phyloP scores from a whole-genome alignment of 2,797 vertebrate genomes.

The Pseudochromis fuscus region DNA sequence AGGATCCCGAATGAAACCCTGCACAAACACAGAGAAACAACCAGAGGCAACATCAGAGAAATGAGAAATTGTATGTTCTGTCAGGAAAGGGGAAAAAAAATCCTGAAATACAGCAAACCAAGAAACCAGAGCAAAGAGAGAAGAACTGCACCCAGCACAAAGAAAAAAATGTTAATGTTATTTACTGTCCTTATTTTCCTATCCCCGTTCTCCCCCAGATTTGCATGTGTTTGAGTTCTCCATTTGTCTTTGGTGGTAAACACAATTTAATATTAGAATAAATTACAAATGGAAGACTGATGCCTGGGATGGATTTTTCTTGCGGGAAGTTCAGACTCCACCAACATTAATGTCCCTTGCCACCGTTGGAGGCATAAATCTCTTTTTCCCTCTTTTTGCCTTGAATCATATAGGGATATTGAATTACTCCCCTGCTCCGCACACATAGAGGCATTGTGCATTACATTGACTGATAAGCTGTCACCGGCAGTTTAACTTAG shows the following conservation, averaged over 20 bases:
- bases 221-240: conserved; percentile 71
- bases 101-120: conserved; percentile 15
- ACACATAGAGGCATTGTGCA: conserved; percentile 86
- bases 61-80: conserved; percentile 26
- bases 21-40: conserved; percentile 66
- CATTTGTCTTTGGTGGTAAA: conserved; percentile 80
- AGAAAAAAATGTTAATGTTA: conserved; percentile 57
- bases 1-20: conserved; percentile 57
- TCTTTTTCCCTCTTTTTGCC: conserved; percentile 85
- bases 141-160: conserved; percentile 24
- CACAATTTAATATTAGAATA: conserved; percentile 84
- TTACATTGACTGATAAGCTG: conserved; percentile 91
- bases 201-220: conserved; percentile 57
- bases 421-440: conserved; percentile 86
- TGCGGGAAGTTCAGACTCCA: conserved; percentile 78
- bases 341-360: conserved; percentile 81
- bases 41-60: conserved; percentile 23
- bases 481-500: conserved; percentile 87
- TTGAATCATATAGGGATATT: conserved; percentile 91
- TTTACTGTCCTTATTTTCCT: conserved; percentile 71
- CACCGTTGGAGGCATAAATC: conserved; percentile 82
- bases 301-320: conserved; percentile 78
- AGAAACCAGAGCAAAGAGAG: conserved; percentile 20
- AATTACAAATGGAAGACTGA: conserved; percentile 81
- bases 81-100: neutral